These are phyloP conservation scores for Sitodiplosis mosellana DNA, from an alignment of 1,140 invertebrate species.

Conservation along the genomic window DNA sequence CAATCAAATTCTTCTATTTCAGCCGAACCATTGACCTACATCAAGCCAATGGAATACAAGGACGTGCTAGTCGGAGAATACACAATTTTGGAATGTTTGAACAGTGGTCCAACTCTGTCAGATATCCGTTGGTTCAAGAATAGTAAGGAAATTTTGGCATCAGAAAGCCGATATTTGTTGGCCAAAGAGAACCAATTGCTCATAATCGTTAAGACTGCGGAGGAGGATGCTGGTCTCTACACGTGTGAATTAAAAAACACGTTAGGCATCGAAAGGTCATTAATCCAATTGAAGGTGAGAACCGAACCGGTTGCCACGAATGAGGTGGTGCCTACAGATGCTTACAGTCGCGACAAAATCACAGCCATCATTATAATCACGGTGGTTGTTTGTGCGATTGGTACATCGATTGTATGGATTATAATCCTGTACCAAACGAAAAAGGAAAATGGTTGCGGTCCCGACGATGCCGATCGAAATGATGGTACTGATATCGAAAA, in stretches of 20 bases:
- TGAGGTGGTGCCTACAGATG: slow-evolving; percentile 11
- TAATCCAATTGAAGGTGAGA: slow-evolving; percentile 32
- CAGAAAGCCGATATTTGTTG: slow-evolving; percentile 55
- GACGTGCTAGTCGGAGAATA: slow-evolving; percentile 57
- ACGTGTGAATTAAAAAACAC: slow-evolving; percentile 77
- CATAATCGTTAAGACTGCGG: slow-evolving; percentile 62
- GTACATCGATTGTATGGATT: slow-evolving; percentile 80
- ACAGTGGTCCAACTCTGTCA: slow-evolving; percentile 68
- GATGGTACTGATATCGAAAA: too few species aligned
- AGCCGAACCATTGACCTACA: slow-evolving; percentile 66
- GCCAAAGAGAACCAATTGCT: slow-evolving; percentile 71
- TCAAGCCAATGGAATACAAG: slow-evolving; percentile 69
- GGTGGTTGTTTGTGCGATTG: slow-evolving; percentile 74
- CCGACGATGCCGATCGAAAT: too few species aligned
- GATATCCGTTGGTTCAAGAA: slow-evolving; percentile 81
- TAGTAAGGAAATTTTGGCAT: slow-evolving; percentile 45
- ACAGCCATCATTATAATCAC: slow-evolving; percentile 74
- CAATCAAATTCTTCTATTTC: not conserved
- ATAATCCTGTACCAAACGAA: slow-evolving; percentile 73
- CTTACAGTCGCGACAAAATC: slow-evolving; percentile 44
- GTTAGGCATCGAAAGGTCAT: slow-evolving; percentile 42
- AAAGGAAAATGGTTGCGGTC: not conserved
- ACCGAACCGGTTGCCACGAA: slow-evolving; percentile 30
- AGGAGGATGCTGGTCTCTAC: slow-evolving; percentile 65
- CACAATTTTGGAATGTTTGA: slow-evolving; percentile 74